phyloP scores from a whole-genome alignment of 2,113 vertebrate species.

The Urocitellus parryii region DNA sequence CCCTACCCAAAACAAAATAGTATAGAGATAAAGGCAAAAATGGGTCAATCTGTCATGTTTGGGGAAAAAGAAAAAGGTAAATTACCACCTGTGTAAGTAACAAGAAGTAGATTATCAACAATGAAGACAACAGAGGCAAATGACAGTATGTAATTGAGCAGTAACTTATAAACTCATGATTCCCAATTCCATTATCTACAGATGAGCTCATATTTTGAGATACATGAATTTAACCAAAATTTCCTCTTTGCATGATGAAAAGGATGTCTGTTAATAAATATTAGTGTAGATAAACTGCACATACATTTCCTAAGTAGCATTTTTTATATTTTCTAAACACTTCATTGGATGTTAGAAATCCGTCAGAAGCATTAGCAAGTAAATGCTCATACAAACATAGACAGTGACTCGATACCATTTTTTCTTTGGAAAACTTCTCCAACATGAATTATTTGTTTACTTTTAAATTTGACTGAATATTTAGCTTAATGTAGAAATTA shows the following conservation, averaged over 20 bases:
- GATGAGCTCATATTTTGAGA: background rate
- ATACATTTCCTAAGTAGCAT: background rate
- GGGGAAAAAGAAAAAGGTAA: background rate
- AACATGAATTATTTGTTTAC: background rate
- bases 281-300: background rate
- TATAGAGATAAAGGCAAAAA: background rate
- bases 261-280: background rate
- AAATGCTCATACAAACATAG: background rate
- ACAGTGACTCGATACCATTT: background rate
- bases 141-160: background rate
- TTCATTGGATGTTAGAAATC: background rate
- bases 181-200: background rate
- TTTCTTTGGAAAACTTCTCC: background rate
- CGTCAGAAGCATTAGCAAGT: background rate
- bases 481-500: background rate
- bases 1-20: background rate
- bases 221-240: background rate
- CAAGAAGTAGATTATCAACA: background rate
- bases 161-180: background rate
- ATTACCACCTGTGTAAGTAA: background rate
- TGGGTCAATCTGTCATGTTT: background rate
- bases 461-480: background rate
- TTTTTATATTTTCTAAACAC: background rate
- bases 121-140: background rate
- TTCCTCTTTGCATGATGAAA: conserved; percentile 7